These are phyloP conservation scores for Lacerta viridis DNA, from an alignment of 2,797 vertebrate species.

Conservation along the genomic window DNA sequence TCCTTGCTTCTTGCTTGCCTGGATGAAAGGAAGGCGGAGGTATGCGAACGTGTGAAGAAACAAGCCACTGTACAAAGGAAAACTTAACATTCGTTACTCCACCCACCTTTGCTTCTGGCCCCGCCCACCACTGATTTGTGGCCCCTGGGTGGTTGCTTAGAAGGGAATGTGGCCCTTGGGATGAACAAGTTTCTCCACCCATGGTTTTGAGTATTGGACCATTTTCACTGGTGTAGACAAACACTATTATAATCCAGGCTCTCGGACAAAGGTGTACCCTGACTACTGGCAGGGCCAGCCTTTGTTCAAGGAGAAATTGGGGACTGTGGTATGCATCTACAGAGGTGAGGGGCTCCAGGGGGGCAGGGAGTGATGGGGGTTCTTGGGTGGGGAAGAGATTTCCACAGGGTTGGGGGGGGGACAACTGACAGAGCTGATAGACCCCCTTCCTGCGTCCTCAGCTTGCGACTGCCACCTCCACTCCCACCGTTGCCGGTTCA, in stretches of 20 bases:
- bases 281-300: not conserved
- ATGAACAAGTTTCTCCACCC: not conserved
- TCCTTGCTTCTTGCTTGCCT: too few species aligned
- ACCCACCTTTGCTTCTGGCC: too few species aligned
- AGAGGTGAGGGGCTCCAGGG: not conserved
- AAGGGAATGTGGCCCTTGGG: too few species aligned
- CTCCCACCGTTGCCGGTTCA: slow-evolving; percentile 90
- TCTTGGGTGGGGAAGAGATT: not conserved
- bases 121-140: too few species aligned
- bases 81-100: too few species aligned
- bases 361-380: not conserved
- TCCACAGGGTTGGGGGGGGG: not conserved
- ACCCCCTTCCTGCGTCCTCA: slow-evolving; percentile 52
- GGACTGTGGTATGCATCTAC: not conserved
- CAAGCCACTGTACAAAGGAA: too few species aligned
- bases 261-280: not conserved
- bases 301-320: not conserved
- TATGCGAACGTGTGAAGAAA: too few species aligned
- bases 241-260: not conserved
- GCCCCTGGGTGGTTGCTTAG: too few species aligned
- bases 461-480: slow-evolving; percentile 92
- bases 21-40: too few species aligned
- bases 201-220: not conserved
- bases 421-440: not conserved
- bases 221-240: not conserved